Evolutionary conservation across 2,113 vertebrate species (phyloP), one percentile per base, ranked within the genome.

Genomic region (Quiscalus mexicanus): DNA sequence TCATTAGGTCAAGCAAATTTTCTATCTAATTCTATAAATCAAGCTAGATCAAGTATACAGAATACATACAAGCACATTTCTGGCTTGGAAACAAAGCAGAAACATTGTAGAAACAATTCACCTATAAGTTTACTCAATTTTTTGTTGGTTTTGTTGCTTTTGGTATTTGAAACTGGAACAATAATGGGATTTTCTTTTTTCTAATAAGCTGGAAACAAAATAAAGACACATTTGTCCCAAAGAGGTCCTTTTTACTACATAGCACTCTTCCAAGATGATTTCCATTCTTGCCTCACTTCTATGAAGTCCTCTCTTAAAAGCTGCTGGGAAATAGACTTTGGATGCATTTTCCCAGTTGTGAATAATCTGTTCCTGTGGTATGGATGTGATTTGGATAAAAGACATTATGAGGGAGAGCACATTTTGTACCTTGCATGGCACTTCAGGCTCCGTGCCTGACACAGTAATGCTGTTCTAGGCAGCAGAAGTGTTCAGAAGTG

Each of bases 361-460:
- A 90, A 56, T 64, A 25, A 73, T 37, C 37, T 77, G 7, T 94
- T 87, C n/a, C 24, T 71, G 37, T 78, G 15, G 21, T 52, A 9
- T 50, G 27, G 33, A 41, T 63, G 39, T 5, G 11, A 10, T 71
- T 69, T 56, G n/a, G 25, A 33, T 31, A 58, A 53, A 86, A 68
- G 47, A 35, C 9, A 11, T 24, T 58, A 3, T 15, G 16, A 47
- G 10, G 10, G n/a, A 65, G 76, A 35, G 27, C 23, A 76, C 59
- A 55, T 70, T 81, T 87, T 75, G 7, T 77, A 17, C n/a, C 23
- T 53, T 58, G 30, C 5, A 1, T 37, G 62, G n/a, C n/a, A 42
- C 41, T 63, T 69, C 0, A 49, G 31, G 31, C 42, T 42, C 74
- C 0, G 0, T 69, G 50, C 15, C 30, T 73, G 63, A 23, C 11